Evolutionary conservation across 2,797 vertebrate species (phyloP), one percentile per base, ranked within the genome.

Genomic region (Mus caroli): DNA sequence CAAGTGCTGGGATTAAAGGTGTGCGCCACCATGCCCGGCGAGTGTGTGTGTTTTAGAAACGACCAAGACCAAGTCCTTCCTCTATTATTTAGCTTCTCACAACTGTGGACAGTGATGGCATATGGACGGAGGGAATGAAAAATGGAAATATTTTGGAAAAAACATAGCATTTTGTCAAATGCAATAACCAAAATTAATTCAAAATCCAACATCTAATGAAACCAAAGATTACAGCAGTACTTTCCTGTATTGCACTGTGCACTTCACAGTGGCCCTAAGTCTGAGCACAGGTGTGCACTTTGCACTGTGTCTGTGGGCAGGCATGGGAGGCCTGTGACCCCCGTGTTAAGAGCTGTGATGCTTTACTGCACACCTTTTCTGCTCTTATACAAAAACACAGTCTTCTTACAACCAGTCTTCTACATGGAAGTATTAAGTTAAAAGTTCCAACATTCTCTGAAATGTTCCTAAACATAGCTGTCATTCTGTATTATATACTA

Each of bases 301-400:
- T 17, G 34, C 7, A 26, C 2, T 11, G 22, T n/a, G 11, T 26
- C 13, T n/a, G 62, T 6, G 17, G 22, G 3, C 6, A n/a, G 22
- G 3, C 6, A n/a, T 50, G 40, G 8, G 28, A 17, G 8, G 0
- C 14, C 43, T 1, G 20, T n/a, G 6, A 26, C 20, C 7, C 3
- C 20, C 13, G 12, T 24, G 34, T 2, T 50, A 22, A 24, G 1
- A 50, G 13, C 3, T 37, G 62, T 24, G 3, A 6, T 26, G 50
- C 15, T 40, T 88, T 43, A 75, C 71, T 22, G 26, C 20, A 14
- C 54, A 75, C 31, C 1, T 4, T 58, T 75, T 75, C 69, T 88
- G 86, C n/a, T 88, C 26, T 37, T 56, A 40, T 20, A 88, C 2
- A 88, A 43, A 58, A n/a, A 43, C 40, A 43, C 40, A 34, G 22